Evolutionary conservation across 2,797 vertebrate species (phyloP).

Genomic region (Mormyrops attenuatus): DNA sequence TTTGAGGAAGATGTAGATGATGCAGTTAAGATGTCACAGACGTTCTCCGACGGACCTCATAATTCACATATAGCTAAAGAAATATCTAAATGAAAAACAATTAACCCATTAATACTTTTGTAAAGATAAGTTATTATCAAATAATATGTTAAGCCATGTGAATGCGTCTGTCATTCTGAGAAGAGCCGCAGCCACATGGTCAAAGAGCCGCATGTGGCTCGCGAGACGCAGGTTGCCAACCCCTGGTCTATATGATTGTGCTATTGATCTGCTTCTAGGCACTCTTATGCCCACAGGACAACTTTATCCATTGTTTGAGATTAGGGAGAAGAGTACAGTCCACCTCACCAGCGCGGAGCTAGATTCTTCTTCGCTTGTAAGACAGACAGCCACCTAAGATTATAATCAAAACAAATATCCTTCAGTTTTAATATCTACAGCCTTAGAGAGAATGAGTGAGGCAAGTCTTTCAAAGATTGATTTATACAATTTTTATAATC

Average conservation of each 20-base stretch:
- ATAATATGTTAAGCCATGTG: not conserved
- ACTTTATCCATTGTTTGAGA: not conserved
- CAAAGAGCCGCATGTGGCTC: not conserved
- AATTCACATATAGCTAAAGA: not conserved
- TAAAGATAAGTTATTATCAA: not conserved
- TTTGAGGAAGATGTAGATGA: not conserved
- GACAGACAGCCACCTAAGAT: not conserved
- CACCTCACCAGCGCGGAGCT: not conserved
- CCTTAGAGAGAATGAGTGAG: not conserved
- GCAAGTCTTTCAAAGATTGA: not conserved
- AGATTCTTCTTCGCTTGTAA: not conserved
- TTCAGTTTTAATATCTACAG: not conserved
- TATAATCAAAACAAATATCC: not conserved
- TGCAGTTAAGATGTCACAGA: not conserved
- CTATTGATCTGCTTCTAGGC: not conserved
- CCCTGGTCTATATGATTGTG: not conserved
- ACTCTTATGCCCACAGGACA: not conserved
- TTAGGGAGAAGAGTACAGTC: not conserved
- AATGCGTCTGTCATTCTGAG: not conserved
- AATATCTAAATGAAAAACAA: not conserved
- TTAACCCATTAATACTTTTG: not conserved
- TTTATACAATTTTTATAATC: not conserved
- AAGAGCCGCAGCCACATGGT: not conserved
- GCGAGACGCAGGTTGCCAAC: not conserved
- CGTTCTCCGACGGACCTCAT: not conserved